phyloP scores from a whole-genome alignment of 1,140 invertebrate species.

The Adoxophyes honmai region DNA sequence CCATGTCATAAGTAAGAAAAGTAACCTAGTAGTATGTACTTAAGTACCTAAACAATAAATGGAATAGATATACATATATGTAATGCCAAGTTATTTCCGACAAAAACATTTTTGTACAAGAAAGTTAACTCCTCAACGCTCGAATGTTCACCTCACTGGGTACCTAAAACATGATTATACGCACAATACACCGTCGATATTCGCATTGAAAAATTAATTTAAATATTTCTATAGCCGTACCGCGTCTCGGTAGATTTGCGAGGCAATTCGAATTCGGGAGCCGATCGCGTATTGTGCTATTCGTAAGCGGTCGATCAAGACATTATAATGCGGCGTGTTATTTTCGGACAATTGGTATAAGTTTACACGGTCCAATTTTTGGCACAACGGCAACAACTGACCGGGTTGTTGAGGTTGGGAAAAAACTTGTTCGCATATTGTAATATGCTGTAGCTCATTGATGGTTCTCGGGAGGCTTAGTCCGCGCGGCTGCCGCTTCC shows the following conservation, averaged over 20 bases:
- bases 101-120: no score
- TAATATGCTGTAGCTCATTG: slow-evolving; percentile 49
- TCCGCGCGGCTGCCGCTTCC: slow-evolving; percentile 39
- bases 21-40: no score
- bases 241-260: slow-evolving; percentile 18
- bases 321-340: slow-evolving; percentile 37
- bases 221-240: slow-evolving; percentile 20
- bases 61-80: no score
- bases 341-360: slow-evolving; percentile 53
- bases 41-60: no score
- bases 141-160: no score
- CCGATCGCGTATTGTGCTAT: slow-evolving; percentile 19
- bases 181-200: background rate
- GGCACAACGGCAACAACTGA: slow-evolving; percentile 24
- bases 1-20: no score
- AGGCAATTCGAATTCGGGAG: slow-evolving; percentile 3
- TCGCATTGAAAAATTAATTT: slow-evolving; percentile 10
- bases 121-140: no score
- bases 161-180: no score
- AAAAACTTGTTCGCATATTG: slow-evolving; percentile 21
- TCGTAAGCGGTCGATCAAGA: slow-evolving; percentile 32
- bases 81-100: no score
- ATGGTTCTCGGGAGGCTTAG: slow-evolving; percentile 44
- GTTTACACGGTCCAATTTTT: slow-evolving; percentile 45
- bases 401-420: slow-evolving; percentile 47